These are phyloP conservation scores for Andrena chrysosceles DNA, from an alignment of 2,888 invertebrate species.

Conservation along the genomic window DNA sequence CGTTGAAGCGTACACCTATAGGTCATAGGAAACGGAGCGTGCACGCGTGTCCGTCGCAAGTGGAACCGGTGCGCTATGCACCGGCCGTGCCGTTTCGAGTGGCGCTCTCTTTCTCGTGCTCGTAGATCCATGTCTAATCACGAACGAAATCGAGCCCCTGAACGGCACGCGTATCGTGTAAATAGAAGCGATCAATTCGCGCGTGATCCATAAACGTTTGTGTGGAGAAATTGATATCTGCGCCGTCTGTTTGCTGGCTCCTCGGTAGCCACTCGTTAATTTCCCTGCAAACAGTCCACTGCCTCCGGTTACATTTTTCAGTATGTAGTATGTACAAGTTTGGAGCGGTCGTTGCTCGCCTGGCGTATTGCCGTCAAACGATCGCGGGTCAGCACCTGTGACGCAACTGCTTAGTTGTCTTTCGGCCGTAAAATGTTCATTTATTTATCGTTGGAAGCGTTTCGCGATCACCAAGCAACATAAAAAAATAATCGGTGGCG, in stretches of 20 bases:
- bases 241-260: conserved; percentile 13
- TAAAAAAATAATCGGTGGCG: conserved; percentile 29
- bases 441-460: background rate
- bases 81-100: background rate
- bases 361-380: background rate
- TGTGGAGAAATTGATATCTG: conserved; percentile 37
- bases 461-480: background rate
- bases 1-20: background rate
- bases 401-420: background rate
- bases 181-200: conserved; percentile 34
- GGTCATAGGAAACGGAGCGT: background rate
- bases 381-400: background rate
- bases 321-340: background rate
- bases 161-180: conserved; percentile 10
- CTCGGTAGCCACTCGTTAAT: conserved; percentile 7
- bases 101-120: background rate
- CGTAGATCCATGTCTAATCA: background rate
- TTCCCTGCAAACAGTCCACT: conserved; percentile 6
- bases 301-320: too few species aligned
- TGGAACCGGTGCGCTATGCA: background rate
- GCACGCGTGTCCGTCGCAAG: background rate
- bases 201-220: conserved; percentile 24
- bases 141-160: conserved; percentile 1
- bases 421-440: background rate
- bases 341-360: background rate